Evolutionary conservation across 1,140 invertebrate genomes (phyloP), one percentile per base, ranked within the genome.

Genomic region (Lepidotrigona ventralis): DNA sequence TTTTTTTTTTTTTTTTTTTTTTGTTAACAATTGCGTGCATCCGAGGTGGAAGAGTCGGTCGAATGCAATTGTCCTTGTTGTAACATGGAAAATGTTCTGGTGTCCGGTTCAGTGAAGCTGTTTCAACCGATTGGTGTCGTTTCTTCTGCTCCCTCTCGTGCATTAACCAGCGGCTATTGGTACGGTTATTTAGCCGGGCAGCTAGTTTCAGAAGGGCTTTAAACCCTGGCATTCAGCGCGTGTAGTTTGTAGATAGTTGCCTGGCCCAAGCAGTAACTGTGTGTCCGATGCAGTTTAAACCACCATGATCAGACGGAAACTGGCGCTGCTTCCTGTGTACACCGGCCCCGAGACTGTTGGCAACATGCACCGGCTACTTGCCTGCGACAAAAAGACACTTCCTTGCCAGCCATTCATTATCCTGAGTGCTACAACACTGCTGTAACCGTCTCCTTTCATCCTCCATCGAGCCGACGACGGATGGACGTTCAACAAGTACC

Each of bases 221-320:
- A 29, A 29, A n/a, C 51, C 63, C 39, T 46, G n/a, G 46, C 75
- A 66, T 14, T 39, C 60, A 33, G 76, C 63, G 51, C 26, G 9
- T 68, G 4, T 51, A 68, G 76, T 78, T 68, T 33, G 51, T 9
- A n/a, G 76, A 69, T 78, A 78, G 76, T 78, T 78, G 21, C 23
- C 51, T 21, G 51, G 26, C 54, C 26, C 64, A 39, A 33, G 51
- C 76, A 33, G 26, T 68, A 78, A 68, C 29, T 46, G 39, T 46
- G 39, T 51, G 46, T 54, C 63, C 51, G 9, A 78, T 51, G 51
- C 63, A 39, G 51, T 78, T 68, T 78, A 78, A 46, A 68, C 63
- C 33, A 68, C 46, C 6, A 29, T 21, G 46, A 77, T 66, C 75
- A 66, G 56, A 53, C 26, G 75, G 23, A 46, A 77, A 33, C 26